Evolutionary conservation across 2,797 vertebrate genomes (phyloP), one percentile per base, ranked within the genome.

Genomic region (Aplochiton taeniatus): DNA sequence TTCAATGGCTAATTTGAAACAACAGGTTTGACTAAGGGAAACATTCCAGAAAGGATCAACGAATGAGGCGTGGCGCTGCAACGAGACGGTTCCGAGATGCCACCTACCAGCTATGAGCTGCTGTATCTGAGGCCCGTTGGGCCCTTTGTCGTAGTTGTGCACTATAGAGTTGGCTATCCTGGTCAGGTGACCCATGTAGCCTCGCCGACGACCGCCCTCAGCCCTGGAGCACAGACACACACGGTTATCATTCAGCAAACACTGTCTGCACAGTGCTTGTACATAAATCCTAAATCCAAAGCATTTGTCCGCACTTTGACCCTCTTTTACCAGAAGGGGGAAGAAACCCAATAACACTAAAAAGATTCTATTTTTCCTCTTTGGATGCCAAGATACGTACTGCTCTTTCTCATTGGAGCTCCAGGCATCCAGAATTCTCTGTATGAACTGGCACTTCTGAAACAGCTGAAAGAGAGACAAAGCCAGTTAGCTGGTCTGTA

Each of bases 161-260:
- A 98, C 95, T 61, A 99, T 92, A 60, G 96, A 98, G 84, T 99
- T 99, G 11, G 97, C 96, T 91, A 99, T 99, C 91, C 98, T 94
- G 18, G 97, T 99, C 65, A 99, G 93, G 81, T 99, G 97, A 13
- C 98, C 97, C 98, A 99, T 99, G 80, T 98, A 99, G 66, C 98
- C 98, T 9, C 96, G 91, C 61, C 97, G 89, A 17, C 94, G 90
- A 69, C 98, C 98, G 73, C 97, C 98, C 86, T 97, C 95, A 0
- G 91, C 89, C 89, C 98, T 99, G 83, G 19, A 75, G 83, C 45
- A 83, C 47, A 79, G 12, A 72, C 49, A 66, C 58, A 63, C 4
- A 79, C 43, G 9, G n/a, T n/a, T n/a, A n/a, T n/a, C n/a, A n/a
- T 18, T 14, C 0, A 20, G 52, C 31, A 31, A 31, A 31, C 31